Evolutionary conservation across 1,140 invertebrate genomes (phyloP).

Genomic region (Hirudo medicinalis): DNA sequence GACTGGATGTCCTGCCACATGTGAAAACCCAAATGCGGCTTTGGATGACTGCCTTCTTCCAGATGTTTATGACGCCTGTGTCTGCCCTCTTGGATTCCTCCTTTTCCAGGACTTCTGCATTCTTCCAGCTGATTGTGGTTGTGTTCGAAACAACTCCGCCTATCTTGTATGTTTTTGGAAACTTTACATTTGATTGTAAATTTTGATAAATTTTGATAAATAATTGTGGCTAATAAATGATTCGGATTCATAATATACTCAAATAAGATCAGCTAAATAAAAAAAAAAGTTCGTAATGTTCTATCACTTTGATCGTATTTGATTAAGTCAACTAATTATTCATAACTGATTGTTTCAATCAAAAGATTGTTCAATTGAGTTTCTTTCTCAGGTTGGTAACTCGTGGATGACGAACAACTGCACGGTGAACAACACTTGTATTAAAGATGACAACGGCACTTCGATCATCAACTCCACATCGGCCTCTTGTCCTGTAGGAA

Average conservation of each 20-base stretch:
- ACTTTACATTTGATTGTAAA: not conserved
- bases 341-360: no score
- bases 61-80: not conserved
- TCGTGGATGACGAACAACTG: constrained; percentile 4
- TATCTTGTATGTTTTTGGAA: not conserved
- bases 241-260: no score
- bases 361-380: no score
- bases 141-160: not conserved
- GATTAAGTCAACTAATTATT: no score
- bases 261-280: no score
- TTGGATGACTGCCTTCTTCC: not conserved
- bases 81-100: not conserved
- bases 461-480: not conserved
- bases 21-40: not conserved
- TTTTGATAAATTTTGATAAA: no score
- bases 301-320: no score
- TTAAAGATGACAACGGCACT: not conserved
- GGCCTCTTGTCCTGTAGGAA: not conserved
- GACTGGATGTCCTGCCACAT: not conserved
- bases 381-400: not conserved
- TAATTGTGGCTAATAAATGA: no score
- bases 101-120: not conserved
- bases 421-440: not conserved
- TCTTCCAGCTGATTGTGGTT: not conserved
- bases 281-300: no score